Evolutionary conservation across 2,113 vertebrate species (phyloP).

Genomic region (Candoia aspera): DNA sequence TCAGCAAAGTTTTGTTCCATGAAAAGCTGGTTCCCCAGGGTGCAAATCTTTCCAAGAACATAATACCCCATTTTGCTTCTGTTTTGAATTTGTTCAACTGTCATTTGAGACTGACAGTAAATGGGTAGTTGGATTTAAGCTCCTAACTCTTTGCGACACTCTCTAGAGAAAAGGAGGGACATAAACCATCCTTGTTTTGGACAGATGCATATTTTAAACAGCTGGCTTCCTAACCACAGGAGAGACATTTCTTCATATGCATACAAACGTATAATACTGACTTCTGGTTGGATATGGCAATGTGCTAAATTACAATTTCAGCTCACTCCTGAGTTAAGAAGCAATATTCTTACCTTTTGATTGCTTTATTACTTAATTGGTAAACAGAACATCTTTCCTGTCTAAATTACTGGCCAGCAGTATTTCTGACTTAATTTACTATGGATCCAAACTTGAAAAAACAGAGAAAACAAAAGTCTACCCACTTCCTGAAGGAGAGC

Average conservation of each 20-base stretch:
- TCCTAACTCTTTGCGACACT: not conserved
- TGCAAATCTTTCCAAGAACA: constrained; percentile 63
- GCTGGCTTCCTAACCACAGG: not conserved
- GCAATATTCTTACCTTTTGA: not conserved
- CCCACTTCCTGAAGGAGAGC: not conserved
- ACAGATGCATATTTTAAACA: not conserved
- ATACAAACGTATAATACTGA: not conserved
- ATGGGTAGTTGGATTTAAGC: not conserved
- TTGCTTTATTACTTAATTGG: not conserved
- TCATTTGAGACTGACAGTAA: not conserved
- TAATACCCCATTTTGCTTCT: constrained; percentile 47
- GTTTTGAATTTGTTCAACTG: constrained; percentile 64
- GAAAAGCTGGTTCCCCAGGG: constrained; percentile 59
- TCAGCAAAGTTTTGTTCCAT: constrained; percentile 67
- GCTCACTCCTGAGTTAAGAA: not conserved
- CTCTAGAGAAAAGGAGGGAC: not conserved
- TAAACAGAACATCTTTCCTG: not conserved
- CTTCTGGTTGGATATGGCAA: not conserved
- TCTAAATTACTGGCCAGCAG: not conserved
- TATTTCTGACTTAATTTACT: not conserved
- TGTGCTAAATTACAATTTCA: not conserved
- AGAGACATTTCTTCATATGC: not conserved
- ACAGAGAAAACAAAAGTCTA: not conserved
- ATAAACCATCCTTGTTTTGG: not conserved
- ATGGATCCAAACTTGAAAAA: not conserved